A percentile compares a stretch with the other conserved stretches of the same genome.
These are phyloP conservation scores for Spinibarbus caldwelli DNA, from an alignment of 2,797 vertebrate species.

Conservation along the genomic window DNA sequence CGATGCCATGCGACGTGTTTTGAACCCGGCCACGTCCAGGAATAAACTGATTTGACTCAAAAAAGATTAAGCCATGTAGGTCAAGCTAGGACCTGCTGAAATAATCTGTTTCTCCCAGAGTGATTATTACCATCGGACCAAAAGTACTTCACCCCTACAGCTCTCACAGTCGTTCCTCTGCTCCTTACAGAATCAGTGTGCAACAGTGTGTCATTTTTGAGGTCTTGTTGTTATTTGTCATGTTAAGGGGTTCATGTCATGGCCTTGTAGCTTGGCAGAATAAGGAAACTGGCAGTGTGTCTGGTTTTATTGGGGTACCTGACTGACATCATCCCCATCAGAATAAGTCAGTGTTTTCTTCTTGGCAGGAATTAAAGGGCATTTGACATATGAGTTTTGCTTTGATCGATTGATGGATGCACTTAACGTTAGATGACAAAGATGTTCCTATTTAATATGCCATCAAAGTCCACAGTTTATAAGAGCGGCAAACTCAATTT, in stretches of 20 bases:
- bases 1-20: slow-evolving; percentile 11
- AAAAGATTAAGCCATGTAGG: slow-evolving; percentile 56
- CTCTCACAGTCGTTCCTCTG: not conserved
- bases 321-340: slow-evolving; percentile 1
- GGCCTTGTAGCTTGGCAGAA: slow-evolving; percentile 37
- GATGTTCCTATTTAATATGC: not conserved
- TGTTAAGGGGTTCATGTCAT: slow-evolving; percentile 20
- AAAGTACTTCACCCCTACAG: slow-evolving; percentile 21
- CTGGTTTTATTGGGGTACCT: not conserved
- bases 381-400: slow-evolving; percentile 26
- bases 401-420: slow-evolving; percentile 29
- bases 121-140: slow-evolving; percentile 57
- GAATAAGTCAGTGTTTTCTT: not conserved
- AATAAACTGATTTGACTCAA: slow-evolving; percentile 43
- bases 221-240: slow-evolving; percentile 35
- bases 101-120: slow-evolving; percentile 36
- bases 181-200: not conserved
- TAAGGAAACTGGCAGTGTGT: slow-evolving; percentile 36
- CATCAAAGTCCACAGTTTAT: not conserved
- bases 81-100: slow-evolving; percentile 44
- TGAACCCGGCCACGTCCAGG: slow-evolving; percentile 28
- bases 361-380: slow-evolving; percentile 20
- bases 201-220: not conserved
- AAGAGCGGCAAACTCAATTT: not conserved
- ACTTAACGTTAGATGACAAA: slow-evolving; percentile 21